These are phyloP conservation scores for Nomada lathburiana DNA, from an alignment of 2,888 invertebrate species.

Conservation along the genomic window DNA sequence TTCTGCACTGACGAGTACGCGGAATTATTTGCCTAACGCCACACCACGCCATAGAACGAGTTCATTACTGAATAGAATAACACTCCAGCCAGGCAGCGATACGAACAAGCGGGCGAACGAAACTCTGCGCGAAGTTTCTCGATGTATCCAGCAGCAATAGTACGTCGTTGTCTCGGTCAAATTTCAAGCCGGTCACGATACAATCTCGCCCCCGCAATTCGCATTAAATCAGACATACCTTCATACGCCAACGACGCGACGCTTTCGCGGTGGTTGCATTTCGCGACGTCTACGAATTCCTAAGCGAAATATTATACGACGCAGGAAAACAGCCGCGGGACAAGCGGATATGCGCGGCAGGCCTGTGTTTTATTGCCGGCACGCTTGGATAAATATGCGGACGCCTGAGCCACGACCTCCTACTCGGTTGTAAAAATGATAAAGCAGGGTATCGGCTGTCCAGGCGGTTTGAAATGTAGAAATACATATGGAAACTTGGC, in stretches of 20 bases:
- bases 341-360: constrained; percentile 69
- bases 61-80: constrained; percentile 63
- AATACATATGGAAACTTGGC: constrained; percentile 77
- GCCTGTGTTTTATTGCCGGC: constrained; percentile 81
- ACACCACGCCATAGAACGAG: constrained; percentile 50
- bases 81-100: constrained; percentile 16
- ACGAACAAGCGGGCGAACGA: constrained; percentile 40
- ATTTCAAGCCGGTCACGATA: constrained; percentile 40
- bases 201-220: constrained; percentile 18
- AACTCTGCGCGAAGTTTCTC: constrained; percentile 45
- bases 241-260: not conserved
- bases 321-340: constrained; percentile 53
- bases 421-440: constrained; percentile 82
- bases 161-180: constrained; percentile 54
- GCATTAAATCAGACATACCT: constrained; percentile 33
- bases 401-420: constrained; percentile 78
- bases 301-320: constrained; percentile 67
- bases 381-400: constrained; percentile 78
- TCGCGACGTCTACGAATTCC: constrained; percentile 49
- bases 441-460: constrained; percentile 80
- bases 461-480: constrained; percentile 75
- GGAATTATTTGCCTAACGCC: not conserved
- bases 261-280: not conserved
- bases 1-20: not conserved
- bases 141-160: constrained; percentile 54